Evolutionary conservation across 2,888 invertebrate genomes (phyloP).

Genomic region (Zaprionus bogoriensis): DNA sequence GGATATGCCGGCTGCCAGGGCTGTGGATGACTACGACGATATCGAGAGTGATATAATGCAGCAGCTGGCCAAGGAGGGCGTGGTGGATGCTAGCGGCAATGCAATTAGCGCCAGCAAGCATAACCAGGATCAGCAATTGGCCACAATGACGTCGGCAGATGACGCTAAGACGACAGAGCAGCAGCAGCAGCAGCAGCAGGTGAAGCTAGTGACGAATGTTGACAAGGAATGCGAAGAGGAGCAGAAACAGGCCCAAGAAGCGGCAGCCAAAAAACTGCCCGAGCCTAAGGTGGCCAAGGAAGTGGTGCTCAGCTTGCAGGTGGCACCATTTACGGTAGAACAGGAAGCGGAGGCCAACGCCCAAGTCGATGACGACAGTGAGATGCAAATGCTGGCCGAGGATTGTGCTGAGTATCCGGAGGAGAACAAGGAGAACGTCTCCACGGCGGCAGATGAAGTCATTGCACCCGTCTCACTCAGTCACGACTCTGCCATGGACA

Average conservation of each 20-base stretch:
- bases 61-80: constrained; percentile 56
- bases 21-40: constrained; percentile 47
- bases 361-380: constrained; percentile 20
- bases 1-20: constrained; percentile 1
- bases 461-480: constrained; percentile 14
- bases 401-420: constrained; percentile 39
- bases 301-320: constrained; percentile 25
- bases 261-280: neutral
- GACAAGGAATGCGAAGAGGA: neutral
- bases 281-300: constrained; percentile 31
- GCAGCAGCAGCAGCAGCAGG: constrained; percentile 16
- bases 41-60: constrained; percentile 61
- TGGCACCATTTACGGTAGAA: constrained; percentile 31
- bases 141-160: too few relatives aligned
- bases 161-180: neutral
- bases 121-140: neutral
- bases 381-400: constrained; percentile 20
- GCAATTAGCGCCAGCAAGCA: constrained; percentile 53
- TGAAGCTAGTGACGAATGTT: neutral
- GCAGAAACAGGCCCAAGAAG: neutral
- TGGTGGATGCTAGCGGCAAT: constrained; percentile 59
- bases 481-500: constrained; percentile 31
- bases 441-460: constrained; percentile 39
- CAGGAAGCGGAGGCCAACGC: constrained; percentile 37
- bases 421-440: constrained; percentile 61